Evolutionary conservation across 2,888 invertebrate genomes (phyloP).

Genomic region (Tubulanus polymorphus): DNA sequence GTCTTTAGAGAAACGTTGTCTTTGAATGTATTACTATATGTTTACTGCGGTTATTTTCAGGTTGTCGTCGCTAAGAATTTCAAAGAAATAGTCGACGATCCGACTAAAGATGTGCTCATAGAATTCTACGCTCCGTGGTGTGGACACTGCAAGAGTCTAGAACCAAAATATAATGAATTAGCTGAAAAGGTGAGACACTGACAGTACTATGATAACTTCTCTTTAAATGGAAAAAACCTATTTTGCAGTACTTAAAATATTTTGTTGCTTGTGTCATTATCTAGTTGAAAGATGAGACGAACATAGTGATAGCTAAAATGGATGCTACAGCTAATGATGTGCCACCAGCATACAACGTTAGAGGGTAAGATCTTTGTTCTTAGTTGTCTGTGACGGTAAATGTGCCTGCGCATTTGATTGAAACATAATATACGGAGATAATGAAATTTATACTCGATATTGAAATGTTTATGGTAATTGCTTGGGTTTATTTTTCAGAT

Average conservation of each 20-base stretch:
- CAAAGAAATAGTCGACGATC: conserved; percentile 85
- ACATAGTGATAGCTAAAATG: conserved; percentile 88
- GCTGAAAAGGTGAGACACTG: conserved; percentile 61
- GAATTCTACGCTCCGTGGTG: conserved; percentile 99
- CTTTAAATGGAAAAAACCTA: neutral
- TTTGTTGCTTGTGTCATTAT: conserved; percentile 19
- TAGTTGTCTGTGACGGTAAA: too few relatives aligned
- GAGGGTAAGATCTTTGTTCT: too few relatives aligned
- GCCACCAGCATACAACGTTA: conserved; percentile 82
- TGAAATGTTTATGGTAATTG: too few relatives aligned
- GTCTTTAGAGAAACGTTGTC: neutral
- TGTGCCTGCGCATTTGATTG: too few relatives aligned
- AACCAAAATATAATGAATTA: conserved; percentile 90
- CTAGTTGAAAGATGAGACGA: conserved; percentile 74
- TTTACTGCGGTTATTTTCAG: conserved; percentile 33
- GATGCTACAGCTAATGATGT: conserved; percentile 99
- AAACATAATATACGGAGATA: too few relatives aligned
- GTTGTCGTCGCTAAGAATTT: conserved; percentile 97
- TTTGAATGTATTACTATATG: neutral
- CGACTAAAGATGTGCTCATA: conserved; percentile 86
- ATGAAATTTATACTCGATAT: too few relatives aligned
- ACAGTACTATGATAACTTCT: too few relatives aligned
- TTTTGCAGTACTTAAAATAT: neutral
- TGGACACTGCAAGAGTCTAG: conserved; percentile 95
- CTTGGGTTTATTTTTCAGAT: conserved; percentile 58